phyloP scores from a whole-genome alignment of 1,140 invertebrate genomes.

The Penaeus japonicus region DNA sequence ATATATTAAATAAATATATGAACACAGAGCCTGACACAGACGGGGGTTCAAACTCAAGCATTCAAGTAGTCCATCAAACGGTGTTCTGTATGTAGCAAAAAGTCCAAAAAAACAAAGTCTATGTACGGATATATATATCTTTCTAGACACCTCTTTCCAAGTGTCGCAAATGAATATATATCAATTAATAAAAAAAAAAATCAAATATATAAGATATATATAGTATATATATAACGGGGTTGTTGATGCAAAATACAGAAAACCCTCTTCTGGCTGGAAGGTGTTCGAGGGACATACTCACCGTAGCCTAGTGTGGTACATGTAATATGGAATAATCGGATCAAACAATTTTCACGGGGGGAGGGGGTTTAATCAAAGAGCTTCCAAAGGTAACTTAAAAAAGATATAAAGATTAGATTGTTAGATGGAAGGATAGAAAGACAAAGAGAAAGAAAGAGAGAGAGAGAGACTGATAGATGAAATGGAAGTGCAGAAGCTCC shows the following conservation, averaged over 20 bases:
- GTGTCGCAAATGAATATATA: neutral
- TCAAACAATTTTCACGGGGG: conserved; percentile 47
- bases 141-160: neutral
- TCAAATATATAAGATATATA: neutral
- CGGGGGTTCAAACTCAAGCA: too few species aligned
- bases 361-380: neutral
- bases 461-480: neutral
- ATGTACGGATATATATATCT: neutral
- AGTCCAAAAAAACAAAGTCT: neutral
- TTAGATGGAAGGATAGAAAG: neutral
- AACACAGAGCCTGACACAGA: too few species aligned
- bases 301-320: conserved; percentile 51
- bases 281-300: conserved; percentile 50
- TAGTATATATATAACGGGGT: conserved; percentile 6
- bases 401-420: conserved; percentile 8
- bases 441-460: neutral
- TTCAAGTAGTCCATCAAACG: too few species aligned
- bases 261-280: conserved; percentile 47
- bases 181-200: neutral
- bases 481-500: neutral
- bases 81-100: neutral
- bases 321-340: conserved; percentile 51
- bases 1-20: too few species aligned
- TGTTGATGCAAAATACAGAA: conserved; percentile 49
- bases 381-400: conserved; percentile 37